Base-by-base conservation (phyloP, 2,113 vertebrate genomes). In the Myrmecobius fasciatus region DNA sequence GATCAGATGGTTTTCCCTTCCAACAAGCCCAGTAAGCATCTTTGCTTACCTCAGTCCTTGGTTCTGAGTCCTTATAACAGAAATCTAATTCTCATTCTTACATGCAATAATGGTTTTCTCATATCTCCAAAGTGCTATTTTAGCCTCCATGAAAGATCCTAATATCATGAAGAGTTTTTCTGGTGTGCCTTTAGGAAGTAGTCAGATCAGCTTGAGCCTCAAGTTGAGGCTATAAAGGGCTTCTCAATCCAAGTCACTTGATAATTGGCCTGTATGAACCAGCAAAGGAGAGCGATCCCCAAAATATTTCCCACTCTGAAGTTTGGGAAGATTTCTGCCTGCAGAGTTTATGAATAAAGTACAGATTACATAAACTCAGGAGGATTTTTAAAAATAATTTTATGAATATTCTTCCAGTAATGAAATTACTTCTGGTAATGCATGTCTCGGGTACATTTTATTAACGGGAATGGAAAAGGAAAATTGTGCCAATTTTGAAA, bases 371-470 rank as follows among this genome's bases (percentile, higher is more conserved):
- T 93, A 53, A 94, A 96, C 96, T 92, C 26, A 95, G 11, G 92
- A 90, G 52, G 56, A 53, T n/a, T n/a, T 75, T 97, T 91, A 89
- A 89, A 94, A 97, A 92, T 5, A 96, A 94, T 95, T 93, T 90
- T 94, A 96, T 98, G 92, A 52, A 53, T 95, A 95, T 96, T 96
- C 96, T 96, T 51, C 93, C 52, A 89, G 94, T 94, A 97, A 97
- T 96, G 94, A 97, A 96, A 97, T 97, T 97, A 90, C 75, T 97
- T 95, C 94, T 89, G 89, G 25, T 12, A 53, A 92, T 97, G 92
- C n/a, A 96, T 97, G 96, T 97, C 93, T 97, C 95, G 91, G 56
- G 92, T 48, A 91, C 6, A 83, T 96, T 96, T 95, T 95, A 95
- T 94, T 60, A 94, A 60, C 97, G 51, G 91, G 31, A 75, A 93